Conservation (phyloP, 2,888 invertebrate species). For the Apamea sordens region DNA sequence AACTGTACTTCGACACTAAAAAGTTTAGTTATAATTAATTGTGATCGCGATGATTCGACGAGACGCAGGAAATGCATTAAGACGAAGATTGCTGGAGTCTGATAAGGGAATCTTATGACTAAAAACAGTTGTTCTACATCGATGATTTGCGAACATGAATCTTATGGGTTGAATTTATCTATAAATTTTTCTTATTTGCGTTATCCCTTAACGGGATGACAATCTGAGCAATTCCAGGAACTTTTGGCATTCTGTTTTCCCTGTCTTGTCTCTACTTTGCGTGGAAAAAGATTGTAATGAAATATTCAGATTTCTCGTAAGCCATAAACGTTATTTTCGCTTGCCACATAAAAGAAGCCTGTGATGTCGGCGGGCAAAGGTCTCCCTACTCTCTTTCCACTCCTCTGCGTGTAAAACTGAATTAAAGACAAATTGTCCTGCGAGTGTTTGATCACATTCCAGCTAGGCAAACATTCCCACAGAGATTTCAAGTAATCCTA, state of each 20-base stretch:
- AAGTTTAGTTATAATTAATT: conserved; percentile 52
- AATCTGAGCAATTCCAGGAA: background rate
- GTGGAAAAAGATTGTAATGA: background rate
- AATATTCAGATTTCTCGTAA: background rate
- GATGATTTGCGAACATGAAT: conserved; percentile 21
- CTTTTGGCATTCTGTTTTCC: background rate
- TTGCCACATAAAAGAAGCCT: background rate
- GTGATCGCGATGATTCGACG: conserved; percentile 50
- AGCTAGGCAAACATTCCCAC: conserved; percentile 44
- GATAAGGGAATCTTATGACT: conserved; percentile 34
- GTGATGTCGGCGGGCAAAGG: background rate
- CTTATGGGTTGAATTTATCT: conserved; percentile 3
- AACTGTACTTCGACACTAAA: conserved; percentile 60
- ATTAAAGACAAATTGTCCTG: background rate
- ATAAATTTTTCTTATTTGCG: background rate
- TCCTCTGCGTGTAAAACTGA: background rate
- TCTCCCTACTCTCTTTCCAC: background rate
- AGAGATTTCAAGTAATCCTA: conserved; percentile 49
- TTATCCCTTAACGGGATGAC: background rate
- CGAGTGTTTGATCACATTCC: conserved; percentile 30
- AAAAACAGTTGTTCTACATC: conserved; percentile 6
- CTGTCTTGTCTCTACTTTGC: background rate
- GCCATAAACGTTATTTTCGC: background rate
- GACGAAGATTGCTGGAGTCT: conserved; percentile 13
- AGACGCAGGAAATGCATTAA: conserved; percentile 64